phyloP scores from a whole-genome alignment of 1,140 invertebrate genomes.

The Leptonema lineaticorne region DNA sequence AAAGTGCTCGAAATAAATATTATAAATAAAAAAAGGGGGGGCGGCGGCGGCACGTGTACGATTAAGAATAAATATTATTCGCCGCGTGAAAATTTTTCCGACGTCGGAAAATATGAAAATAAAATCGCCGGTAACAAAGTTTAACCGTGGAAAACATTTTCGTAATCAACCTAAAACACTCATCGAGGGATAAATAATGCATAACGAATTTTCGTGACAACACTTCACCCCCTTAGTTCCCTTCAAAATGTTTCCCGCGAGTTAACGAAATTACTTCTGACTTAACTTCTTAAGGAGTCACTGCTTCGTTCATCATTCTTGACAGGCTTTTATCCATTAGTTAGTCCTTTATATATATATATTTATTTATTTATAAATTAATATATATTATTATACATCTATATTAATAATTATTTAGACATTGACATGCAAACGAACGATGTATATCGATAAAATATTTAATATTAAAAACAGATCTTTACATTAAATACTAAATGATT shows the following conservation, averaged over 20 bases:
- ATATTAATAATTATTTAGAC: too few relatives aligned
- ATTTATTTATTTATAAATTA: too few relatives aligned
- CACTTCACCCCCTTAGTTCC: not conserved
- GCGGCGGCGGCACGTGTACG: not conserved
- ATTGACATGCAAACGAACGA: too few relatives aligned
- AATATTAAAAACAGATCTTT: too few relatives aligned
- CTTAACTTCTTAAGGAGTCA: not conserved
- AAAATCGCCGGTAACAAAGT: too few relatives aligned
- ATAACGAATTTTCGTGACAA: not conserved
- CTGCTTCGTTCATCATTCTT: conserved; percentile 11
- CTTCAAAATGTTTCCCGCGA: conserved; percentile 15
- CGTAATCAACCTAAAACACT: too few relatives aligned
- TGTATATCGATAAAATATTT: too few relatives aligned
- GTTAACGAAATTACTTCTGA: conserved; percentile 20
- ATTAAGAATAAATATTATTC: not conserved
- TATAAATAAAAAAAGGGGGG: not conserved
- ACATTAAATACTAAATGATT: too few relatives aligned
- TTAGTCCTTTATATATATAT: not conserved
- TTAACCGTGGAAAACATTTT: too few relatives aligned
- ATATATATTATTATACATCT: too few relatives aligned
- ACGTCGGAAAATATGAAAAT: not conserved
- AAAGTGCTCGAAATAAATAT: not conserved
- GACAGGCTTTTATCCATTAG: conserved; percentile 15
- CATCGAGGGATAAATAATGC: not conserved
- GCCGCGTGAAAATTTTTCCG: not conserved